A percentile compares a stretch with the other conserved stretches of the same genome.
These are phyloP conservation scores for Engystomops pustulosus DNA, from an alignment of 2,113 vertebrate genomes.

Conservation along the genomic window DNA sequence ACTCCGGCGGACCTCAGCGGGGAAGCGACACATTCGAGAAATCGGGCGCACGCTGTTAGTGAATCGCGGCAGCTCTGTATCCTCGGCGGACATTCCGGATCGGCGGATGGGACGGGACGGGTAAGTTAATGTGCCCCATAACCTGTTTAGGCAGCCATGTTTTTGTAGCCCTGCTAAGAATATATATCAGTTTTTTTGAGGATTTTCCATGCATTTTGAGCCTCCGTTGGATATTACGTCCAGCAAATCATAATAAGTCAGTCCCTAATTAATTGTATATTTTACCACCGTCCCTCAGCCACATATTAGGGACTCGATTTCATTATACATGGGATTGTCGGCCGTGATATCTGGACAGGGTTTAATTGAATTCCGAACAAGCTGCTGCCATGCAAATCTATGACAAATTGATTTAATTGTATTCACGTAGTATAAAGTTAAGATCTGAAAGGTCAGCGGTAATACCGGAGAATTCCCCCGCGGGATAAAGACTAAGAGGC, in stretches of 20 bases:
- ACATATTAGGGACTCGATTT: neutral
- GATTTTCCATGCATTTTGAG: neutral
- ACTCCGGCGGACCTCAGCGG: no score
- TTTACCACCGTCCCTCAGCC: neutral
- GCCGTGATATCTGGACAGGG: constrained; percentile 3
- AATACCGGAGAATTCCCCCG: constrained; percentile 85
- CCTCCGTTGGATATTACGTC: neutral
- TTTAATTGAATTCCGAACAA: constrained; percentile 77
- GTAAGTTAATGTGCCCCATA: no score
- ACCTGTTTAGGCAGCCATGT: no score
- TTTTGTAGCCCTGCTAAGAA: no score
- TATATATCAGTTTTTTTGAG: neutral
- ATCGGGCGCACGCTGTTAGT: no score
- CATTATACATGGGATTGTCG: constrained; percentile 14
- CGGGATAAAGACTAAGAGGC: constrained; percentile 82
- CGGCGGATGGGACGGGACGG: no score
- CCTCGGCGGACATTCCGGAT: no score
- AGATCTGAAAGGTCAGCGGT: constrained; percentile 92
- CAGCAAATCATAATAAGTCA: neutral
- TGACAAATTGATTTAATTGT: constrained; percentile 90
- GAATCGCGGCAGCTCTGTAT: no score
- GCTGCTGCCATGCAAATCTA: constrained; percentile 81
- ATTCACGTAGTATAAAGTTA: constrained; percentile 89
- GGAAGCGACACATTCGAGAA: no score
- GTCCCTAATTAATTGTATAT: neutral